Base-by-base conservation (phyloP, 2,113 vertebrate genomes). In the Pygoscelis antarcticus region DNA sequence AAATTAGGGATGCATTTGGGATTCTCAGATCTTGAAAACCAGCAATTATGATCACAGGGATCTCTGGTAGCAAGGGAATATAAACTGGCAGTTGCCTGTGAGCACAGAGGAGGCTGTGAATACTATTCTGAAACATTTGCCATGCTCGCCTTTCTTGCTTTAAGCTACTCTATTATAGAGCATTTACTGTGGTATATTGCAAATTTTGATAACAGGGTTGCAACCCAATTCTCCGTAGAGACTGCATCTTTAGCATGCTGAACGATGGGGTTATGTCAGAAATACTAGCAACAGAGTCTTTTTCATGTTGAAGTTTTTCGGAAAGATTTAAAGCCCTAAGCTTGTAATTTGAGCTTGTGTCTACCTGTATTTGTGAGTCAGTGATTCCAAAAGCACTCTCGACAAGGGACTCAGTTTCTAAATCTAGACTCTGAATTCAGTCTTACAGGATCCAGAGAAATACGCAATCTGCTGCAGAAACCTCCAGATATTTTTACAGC, bases 201-300 rank as follows among this genome's bases (percentile, higher is more conserved):
- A 68, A 51, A 93, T 69, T 68, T 65, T 7, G 7, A 4, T 57
- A 30, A 5, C 29, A 69, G 13, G 11, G 4, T 52, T 75, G 36
- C 22, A 92, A 90, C 22, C 30, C 21, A 21, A 1, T 58, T 87
- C 64, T 81, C 21, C 15, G 4, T 11, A 46, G 57, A 66, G 7
- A 13, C 2, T 12, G 9, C 21, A 10, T 36, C 34, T 57, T 91
- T 9, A 62, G 7, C 21, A 13, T 5, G 21, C 13, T 55, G 60
- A 66, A 64, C 0, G 0, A 51, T 23, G 10, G n/a, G 0, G 1
- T 7, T 34, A 27, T 68, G n/a, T 51, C 61, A 85, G 44, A 80
- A 87, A 49, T 22, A 32, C 22, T 9, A 44, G 18, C 40, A 64
- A 19, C 9, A 47, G 19, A 38, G 6, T 9, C 11, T 75, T 86